Percentiles rank a stretch among this genome's conserved stretches.
Evolutionary conservation across 1,140 invertebrate species (phyloP).

Genomic region (Propsilocerus akamusi): DNA sequence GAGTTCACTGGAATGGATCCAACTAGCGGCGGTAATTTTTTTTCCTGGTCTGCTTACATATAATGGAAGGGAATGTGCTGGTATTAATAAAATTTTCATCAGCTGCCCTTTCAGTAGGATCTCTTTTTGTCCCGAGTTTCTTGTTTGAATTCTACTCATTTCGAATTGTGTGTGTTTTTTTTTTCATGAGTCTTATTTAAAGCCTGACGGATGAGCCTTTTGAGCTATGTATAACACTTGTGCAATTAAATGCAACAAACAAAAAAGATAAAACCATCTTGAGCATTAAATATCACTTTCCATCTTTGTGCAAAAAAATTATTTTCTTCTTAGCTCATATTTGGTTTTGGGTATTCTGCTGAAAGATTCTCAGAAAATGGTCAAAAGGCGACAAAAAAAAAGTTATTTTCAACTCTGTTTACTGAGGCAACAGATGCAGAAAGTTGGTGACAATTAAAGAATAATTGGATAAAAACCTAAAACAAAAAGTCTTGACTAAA

Average conservation of each 20-base stretch:
- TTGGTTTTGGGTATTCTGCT: too few species aligned
- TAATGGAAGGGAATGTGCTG: constrained; percentile 80
- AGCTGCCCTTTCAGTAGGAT: constrained; percentile 77
- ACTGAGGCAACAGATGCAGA: background rate
- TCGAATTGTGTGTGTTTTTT: constrained; percentile 71
- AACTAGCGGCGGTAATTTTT: constrained; percentile 73
- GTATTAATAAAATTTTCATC: constrained; percentile 88
- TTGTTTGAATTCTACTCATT: constrained; percentile 66
- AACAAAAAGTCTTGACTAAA: background rate
- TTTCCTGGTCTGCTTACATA: constrained; percentile 80
- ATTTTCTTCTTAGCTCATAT: too few species aligned
- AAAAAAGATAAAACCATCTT: too few species aligned
- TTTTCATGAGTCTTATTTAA: constrained; percentile 76
- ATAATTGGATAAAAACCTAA: background rate
- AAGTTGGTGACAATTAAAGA: constrained; percentile 1
- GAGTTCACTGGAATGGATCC: constrained; percentile 79
- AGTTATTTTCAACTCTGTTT: too few species aligned
- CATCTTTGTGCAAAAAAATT: too few species aligned
- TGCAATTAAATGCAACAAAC: too few species aligned
- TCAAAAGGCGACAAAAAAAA: too few species aligned
- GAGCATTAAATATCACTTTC: too few species aligned
- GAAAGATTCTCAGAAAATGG: too few species aligned
- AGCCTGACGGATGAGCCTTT: constrained; percentile 60
- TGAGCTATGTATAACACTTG: too few species aligned
- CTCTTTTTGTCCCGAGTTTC: constrained; percentile 73